Percentiles rank a stretch among this genome's conserved stretches.
Conservation (phyloP, 2,797 vertebrate genomes). For the Enoplosus armatus region DNA sequence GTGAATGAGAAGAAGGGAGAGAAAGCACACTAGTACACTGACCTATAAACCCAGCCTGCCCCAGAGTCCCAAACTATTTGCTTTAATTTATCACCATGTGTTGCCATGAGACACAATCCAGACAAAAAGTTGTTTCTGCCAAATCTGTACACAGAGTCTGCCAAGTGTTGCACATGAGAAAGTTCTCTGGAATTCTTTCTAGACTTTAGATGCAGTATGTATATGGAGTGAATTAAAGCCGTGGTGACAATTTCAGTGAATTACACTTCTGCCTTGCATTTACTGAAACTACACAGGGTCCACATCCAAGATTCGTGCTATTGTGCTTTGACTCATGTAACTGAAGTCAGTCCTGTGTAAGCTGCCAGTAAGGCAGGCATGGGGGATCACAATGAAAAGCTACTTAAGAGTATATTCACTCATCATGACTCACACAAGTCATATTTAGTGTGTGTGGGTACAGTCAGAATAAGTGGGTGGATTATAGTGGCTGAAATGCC, state of each 20-base stretch:
- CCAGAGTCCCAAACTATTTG: conserved; percentile 59
- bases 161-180: conserved; percentile 70
- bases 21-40: conserved; percentile 36
- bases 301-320: conserved; percentile 30
- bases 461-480: conserved; percentile 51
- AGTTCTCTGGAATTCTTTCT: conserved; percentile 42
- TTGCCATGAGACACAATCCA: conserved; percentile 60
- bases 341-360: conserved; percentile 16
- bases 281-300: conserved; percentile 29
- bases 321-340: conserved; percentile 51
- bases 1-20: conserved; percentile 29
- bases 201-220: conserved; percentile 35
- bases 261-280: conserved; percentile 40
- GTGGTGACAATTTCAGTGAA: conserved; percentile 37
- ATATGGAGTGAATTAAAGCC: conserved; percentile 38
- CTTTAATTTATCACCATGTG: conserved; percentile 72
- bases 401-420: conserved; percentile 23
- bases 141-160: conserved; percentile 52
- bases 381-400: conserved; percentile 40
- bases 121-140: conserved; percentile 53
- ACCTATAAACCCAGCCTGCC: conserved; percentile 56
- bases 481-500: conserved; percentile 61
- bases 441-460: conserved; percentile 56
- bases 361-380: conserved; percentile 36
- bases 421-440: conserved; percentile 57